Base-by-base conservation (phyloP, 2,888 invertebrate species). In the Arge pagana region DNA sequence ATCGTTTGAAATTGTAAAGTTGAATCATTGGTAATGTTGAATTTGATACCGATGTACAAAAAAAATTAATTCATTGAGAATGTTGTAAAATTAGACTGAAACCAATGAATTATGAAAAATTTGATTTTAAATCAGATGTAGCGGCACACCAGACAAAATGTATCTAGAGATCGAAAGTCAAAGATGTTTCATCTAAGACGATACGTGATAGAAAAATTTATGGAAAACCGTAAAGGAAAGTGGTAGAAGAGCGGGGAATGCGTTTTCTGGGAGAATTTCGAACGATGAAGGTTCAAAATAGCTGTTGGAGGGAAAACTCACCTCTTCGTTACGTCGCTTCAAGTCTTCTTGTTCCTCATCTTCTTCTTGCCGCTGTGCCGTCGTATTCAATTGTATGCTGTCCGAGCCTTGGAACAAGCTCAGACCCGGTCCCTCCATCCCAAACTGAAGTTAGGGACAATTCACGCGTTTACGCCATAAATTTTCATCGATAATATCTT, bases 291-390 rank as follows among this genome's bases (percentile, higher is more conserved):
- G 30, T 33, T 11, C 21, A 24, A n/a, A 21, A 40, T 16, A 35
- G 21, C 43, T 19, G 28, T 10, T n/a, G n/a, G 8, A 18, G 15
- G 36, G n/a, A 16, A 18, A 23, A 52, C 33, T 58, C 71, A 88
- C 88, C 81, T 88, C 88, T 68, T 83, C 83, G 58, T 85, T 79
- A 24, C 85, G 81, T 52, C 87, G 79, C 64, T 83, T 83, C 68
- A 84, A 82, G 68, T 89, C 88, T 72, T 86, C 85, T 56, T 84
- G 86, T 64, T 88, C 88, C 64, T 85, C 84, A 62, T 87, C 86
- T 56, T 85, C 85, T 50, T 85, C 81, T 48, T 83, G 79, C 54
- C 82, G 80, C 68, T 86, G 85, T 37, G 82, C 79, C 62, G 83
- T 84, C 53, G 82, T 82, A 70, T 86, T 84, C 60, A 88, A 78